Evolutionary conservation across 2,888 invertebrate genomes (phyloP).

Genomic region (Zonitis immaculata): DNA sequence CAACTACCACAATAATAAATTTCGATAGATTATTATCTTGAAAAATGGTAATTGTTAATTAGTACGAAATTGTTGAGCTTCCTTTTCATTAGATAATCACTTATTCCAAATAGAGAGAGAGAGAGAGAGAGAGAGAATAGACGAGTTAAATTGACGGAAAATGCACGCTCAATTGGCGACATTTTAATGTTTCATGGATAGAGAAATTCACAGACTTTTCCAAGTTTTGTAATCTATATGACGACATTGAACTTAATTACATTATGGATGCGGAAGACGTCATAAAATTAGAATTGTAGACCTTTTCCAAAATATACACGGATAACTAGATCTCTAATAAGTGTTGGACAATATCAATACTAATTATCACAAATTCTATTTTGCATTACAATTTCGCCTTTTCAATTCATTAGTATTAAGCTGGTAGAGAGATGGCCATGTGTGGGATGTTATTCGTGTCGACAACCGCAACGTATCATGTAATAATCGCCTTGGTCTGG

Average conservation of each 20-base stretch:
- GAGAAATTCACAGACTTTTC: background rate
- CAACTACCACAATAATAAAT: background rate
- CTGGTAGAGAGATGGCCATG: too few species aligned
- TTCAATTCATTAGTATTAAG: background rate
- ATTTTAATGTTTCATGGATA: background rate
- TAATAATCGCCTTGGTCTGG: background rate
- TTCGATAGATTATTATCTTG: background rate
- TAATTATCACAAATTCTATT: too few species aligned
- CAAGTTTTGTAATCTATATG: too few species aligned
- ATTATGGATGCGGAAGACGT: background rate
- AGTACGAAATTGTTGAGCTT: background rate
- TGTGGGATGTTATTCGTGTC: too few species aligned
- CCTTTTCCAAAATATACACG: too few species aligned
- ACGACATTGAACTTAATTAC: background rate
- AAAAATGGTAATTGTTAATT: background rate
- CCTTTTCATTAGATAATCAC: background rate
- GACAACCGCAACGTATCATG: background rate
- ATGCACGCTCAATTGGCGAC: background rate
- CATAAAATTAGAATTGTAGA: background rate
- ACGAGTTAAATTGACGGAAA: background rate
- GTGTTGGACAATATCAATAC: too few species aligned
- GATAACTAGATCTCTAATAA: too few species aligned
- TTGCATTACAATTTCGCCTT: too few species aligned
- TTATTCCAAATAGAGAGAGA: background rate
- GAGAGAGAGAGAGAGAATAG: too few species aligned